Conservation (phyloP, 2,797 vertebrate genomes). For the Rhinophrynus dorsalis region DNA sequence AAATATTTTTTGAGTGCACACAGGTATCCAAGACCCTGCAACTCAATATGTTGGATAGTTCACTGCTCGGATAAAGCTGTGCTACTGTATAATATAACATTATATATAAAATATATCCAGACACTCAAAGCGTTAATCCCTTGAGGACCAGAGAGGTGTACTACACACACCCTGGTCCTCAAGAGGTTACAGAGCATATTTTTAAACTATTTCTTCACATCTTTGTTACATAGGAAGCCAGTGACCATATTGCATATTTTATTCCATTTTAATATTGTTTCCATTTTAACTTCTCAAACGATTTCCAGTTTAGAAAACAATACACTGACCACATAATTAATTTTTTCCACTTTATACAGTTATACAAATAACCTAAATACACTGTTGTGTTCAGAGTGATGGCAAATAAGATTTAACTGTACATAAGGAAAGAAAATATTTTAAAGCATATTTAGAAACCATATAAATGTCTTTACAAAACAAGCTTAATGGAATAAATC, state of each 20-base stretch:
- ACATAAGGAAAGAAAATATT: slow-evolving; percentile 74
- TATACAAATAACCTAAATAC: slow-evolving; percentile 90
- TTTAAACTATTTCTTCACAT: too few species aligned
- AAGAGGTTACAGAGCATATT: too few species aligned
- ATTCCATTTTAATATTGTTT: slow-evolving; percentile 80
- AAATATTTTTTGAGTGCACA: too few species aligned
- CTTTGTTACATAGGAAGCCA: background rate
- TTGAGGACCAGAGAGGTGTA: too few species aligned
- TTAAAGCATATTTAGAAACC: slow-evolving; percentile 84
- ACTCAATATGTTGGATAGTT: too few species aligned
- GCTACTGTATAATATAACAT: too few species aligned
- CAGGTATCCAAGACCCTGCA: too few species aligned
- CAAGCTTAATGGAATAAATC: slow-evolving; percentile 87
- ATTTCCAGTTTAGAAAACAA: slow-evolving; percentile 89
- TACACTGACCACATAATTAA: slow-evolving; percentile 79
- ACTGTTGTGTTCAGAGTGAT: slow-evolving; percentile 76
- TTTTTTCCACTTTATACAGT: slow-evolving; percentile 84
- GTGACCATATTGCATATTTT: slow-evolving; percentile 65
- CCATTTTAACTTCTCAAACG: slow-evolving; percentile 79
- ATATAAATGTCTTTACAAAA: slow-evolving; percentile 87
- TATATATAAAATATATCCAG: too few species aligned
- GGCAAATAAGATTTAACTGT: slow-evolving; percentile 79
- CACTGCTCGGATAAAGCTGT: too few species aligned
- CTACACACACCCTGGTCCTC: too few species aligned
- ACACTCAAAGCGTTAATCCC: too few species aligned